These are phyloP conservation scores for Momotus momota DNA, from an alignment of 2,797 vertebrate species.

Conservation along the genomic window DNA sequence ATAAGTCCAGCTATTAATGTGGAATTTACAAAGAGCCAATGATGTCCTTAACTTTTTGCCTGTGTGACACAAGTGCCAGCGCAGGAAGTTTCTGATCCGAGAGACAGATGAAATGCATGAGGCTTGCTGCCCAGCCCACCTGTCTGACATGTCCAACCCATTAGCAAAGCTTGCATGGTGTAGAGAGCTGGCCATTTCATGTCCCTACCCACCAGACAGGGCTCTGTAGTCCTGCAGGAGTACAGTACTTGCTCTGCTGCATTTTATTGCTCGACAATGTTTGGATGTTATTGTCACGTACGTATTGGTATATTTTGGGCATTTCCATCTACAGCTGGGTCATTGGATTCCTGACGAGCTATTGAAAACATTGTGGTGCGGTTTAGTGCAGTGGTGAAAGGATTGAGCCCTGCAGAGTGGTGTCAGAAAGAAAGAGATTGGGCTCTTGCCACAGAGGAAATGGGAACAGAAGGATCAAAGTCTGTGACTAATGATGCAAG, in stretches of 20 bases:
- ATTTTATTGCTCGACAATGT: neutral
- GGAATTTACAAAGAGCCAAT: neutral
- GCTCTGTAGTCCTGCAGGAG: neutral
- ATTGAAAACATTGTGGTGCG: neutral
- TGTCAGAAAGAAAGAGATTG: neutral
- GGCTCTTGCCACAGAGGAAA: slow-evolving; percentile 3
- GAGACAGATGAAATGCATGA: neutral
- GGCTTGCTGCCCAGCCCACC: neutral
- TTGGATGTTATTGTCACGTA: neutral
- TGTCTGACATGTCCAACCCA: neutral
- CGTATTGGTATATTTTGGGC: neutral
- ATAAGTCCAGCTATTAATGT: neutral
- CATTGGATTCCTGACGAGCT: neutral
- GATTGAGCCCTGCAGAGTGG: neutral
- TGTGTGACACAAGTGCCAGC: neutral
- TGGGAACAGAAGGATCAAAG: slow-evolving; percentile 24
- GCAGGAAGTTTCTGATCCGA: neutral
- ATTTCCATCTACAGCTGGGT: neutral
- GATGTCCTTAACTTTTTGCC: neutral
- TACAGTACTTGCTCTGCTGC: neutral
- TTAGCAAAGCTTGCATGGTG: neutral
- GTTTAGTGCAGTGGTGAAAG: neutral
- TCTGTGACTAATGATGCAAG: slow-evolving; percentile 15
- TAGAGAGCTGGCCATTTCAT: neutral
- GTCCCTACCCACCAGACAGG: fast-evolving